Evolutionary conservation across 1,140 invertebrate species (phyloP).

Genomic region (Ceratitis capitata): DNA sequence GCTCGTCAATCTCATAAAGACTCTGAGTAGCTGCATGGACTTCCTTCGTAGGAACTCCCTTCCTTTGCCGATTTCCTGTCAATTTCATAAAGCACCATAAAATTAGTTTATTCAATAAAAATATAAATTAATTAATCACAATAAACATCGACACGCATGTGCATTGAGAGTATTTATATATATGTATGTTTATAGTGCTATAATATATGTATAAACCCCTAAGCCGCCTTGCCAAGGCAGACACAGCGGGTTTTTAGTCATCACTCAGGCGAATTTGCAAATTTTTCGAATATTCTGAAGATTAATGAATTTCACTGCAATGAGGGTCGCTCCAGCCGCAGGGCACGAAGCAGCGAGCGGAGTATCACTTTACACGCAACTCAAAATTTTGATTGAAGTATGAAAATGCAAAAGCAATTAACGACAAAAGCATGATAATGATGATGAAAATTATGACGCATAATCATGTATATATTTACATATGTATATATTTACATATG

Average conservation of each 20-base stretch:
- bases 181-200: too few species aligned
- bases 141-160: neutral
- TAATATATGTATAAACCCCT: too few species aligned
- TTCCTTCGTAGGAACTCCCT: too few species aligned
- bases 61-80: too few species aligned
- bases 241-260: neutral
- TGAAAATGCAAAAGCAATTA: slow-evolving; percentile 25
- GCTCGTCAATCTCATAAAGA: too few species aligned
- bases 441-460: neutral
- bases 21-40: too few species aligned
- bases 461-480: too few species aligned
- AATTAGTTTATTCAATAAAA: neutral
- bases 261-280: neutral
- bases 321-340: neutral
- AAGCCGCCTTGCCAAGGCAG: too few species aligned
- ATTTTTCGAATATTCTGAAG: neutral
- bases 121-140: neutral
- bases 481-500: neutral
- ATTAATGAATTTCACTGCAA: neutral
- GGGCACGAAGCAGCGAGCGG: neutral
- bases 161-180: too few species aligned
- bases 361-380: neutral
- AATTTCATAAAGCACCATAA: neutral
- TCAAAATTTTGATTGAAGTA: neutral
- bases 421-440: neutral